These are phyloP conservation scores for Siderastrea radians DNA, from an alignment of 92 coral and sea anemone genomes.

Conservation along the genomic window DNA sequence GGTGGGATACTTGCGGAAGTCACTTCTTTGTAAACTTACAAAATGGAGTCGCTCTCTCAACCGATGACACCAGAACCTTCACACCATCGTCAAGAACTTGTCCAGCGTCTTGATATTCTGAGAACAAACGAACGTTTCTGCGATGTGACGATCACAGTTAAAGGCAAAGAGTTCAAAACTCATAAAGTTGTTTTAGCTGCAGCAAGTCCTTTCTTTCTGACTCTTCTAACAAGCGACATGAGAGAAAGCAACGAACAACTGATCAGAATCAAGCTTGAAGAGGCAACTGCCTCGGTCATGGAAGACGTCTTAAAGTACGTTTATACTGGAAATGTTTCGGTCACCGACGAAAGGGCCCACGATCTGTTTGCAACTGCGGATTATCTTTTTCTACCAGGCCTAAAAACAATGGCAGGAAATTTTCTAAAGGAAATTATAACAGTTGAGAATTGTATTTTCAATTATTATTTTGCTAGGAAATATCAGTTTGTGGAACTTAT, in stretches of 20 bases:
- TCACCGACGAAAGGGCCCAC: not conserved
- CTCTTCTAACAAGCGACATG: constrained; percentile 4
- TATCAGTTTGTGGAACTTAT: not conserved
- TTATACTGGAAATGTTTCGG: not conserved
- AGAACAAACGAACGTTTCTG: not conserved
- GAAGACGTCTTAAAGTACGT: not conserved
- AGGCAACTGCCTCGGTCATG: not conserved
- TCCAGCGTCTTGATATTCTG: not conserved
- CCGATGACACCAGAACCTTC: not conserved
- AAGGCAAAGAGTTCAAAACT: not conserved
- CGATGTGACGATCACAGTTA: not conserved
- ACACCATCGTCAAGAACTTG: not conserved
- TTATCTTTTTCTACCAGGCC: not conserved
- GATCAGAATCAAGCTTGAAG: not conserved
- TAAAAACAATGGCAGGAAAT: not conserved
- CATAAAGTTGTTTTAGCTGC: constrained; percentile 8
- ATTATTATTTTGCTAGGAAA: not conserved
- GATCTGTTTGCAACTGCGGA: not conserved
- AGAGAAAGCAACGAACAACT: not conserved
- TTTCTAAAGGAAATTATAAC: not conserved
- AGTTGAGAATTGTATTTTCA: not conserved
- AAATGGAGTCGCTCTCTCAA: not conserved
- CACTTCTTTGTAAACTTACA: not conserved
- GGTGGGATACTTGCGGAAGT: not conserved
- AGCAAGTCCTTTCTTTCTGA: not conserved